Evolutionary conservation across 92 coral and sea anemone genomes (phyloP).

Genomic region (Epizoanthus ramosus): DNA sequence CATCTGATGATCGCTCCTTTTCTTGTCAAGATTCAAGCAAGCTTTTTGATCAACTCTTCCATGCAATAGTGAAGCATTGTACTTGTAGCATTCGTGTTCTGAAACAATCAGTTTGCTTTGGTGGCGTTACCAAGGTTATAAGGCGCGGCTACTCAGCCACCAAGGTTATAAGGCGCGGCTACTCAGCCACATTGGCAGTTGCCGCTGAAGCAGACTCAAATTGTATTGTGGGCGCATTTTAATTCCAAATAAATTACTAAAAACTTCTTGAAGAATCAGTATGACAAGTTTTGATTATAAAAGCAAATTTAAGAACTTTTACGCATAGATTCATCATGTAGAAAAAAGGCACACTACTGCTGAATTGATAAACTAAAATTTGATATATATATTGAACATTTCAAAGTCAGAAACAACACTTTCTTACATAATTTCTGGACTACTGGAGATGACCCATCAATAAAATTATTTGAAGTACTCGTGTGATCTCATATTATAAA

Average conservation of each 20-base stretch:
- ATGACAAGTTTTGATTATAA: no score
- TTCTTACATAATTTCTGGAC: no score
- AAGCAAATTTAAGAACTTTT: no score
- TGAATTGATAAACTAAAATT: no score
- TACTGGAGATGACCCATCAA: no score
- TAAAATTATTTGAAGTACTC: no score
- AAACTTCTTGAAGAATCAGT: no score
- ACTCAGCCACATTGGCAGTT: background rate
- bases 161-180: conserved; percentile 43
- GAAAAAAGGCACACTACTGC: no score
- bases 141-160: conserved; percentile 33
- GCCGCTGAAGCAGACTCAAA: background rate
- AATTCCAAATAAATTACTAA: background rate
- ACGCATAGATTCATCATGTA: no score
- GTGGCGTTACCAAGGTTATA: conserved; percentile 35
- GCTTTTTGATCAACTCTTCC: conserved; percentile 5
- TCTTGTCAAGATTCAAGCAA: background rate
- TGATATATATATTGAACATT: no score
- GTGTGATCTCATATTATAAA: no score
- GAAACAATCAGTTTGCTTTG: conserved; percentile 33
- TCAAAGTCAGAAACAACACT: no score
- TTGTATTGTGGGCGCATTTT: background rate
- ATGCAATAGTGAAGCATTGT: background rate
- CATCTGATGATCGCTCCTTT: background rate
- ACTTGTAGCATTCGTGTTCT: background rate